These are phyloP conservation scores for Protodeltote pygarga DNA, from an alignment of 2,888 invertebrate species.

Conservation along the genomic window DNA sequence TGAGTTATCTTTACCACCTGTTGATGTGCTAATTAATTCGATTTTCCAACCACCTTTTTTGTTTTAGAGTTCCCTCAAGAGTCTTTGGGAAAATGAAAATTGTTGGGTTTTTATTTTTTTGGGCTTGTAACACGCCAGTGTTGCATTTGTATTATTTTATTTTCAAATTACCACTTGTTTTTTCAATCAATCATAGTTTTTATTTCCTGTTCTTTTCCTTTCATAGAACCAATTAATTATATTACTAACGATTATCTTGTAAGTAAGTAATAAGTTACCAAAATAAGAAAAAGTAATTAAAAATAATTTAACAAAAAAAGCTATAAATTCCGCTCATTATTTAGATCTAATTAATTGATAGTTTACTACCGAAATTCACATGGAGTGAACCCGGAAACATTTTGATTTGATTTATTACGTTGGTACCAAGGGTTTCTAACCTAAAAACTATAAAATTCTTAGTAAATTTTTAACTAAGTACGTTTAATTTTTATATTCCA, in stretches of 20 bases:
- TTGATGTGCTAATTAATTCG: slow-evolving; percentile 82
- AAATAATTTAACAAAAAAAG: slow-evolving; percentile 9
- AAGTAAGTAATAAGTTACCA: background rate
- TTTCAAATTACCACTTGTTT: too few relatives aligned
- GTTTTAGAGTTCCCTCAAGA: slow-evolving; percentile 53
- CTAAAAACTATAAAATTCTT: slow-evolving; percentile 4
- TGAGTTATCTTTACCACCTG: slow-evolving; percentile 78
- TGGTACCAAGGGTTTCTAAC: slow-evolving; percentile 21
- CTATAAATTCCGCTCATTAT: slow-evolving; percentile 7
- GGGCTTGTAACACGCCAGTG: too few relatives aligned
- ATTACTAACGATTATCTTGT: too few relatives aligned
- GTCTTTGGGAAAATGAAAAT: slow-evolving; percentile 19
- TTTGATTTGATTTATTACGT: slow-evolving; percentile 32
- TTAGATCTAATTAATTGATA: slow-evolving; percentile 37
- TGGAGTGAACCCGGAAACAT: slow-evolving; percentile 32
- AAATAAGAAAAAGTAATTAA: background rate
- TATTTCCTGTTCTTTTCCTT: too few relatives aligned
- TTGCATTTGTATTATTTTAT: too few relatives aligned
- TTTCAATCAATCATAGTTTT: too few relatives aligned
- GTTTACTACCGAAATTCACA: slow-evolving; percentile 21
- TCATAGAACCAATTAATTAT: too few relatives aligned
- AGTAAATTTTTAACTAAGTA: slow-evolving; percentile 6
- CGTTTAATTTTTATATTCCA: slow-evolving; percentile 24
- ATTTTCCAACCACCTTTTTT: slow-evolving; percentile 64
- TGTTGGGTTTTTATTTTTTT: slow-evolving; percentile 13